Evolutionary conservation across 2,888 invertebrate genomes (phyloP), one percentile per base, ranked within the genome.

Genomic region (Ochlodes sylvanus): DNA sequence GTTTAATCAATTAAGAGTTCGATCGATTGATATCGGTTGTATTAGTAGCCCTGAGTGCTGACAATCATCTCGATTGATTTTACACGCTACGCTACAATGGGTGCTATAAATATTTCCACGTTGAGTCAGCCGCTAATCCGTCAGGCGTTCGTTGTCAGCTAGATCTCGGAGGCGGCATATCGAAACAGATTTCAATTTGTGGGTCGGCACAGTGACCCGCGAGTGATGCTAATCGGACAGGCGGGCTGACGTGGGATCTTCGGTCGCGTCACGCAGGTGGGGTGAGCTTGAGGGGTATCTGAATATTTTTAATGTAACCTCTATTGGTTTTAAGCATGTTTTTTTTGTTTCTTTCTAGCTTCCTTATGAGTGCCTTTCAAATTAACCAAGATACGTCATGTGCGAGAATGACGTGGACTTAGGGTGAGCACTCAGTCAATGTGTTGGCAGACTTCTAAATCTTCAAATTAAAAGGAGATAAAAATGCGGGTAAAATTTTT

Each of bases 151-250:
- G 77, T 77, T 80, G 85, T 87, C 87, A 86, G 87, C 87, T 88
- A 86, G 86, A 82, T 82, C 82, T 87, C 84, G 87, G 86, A 91
- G 87, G 79, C 70, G 85, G 88, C 87, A 89, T 88, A 89, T 89
- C 89, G 89, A 89, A 91, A 90, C 87, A 85, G 90, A 89, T 90
- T 90, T 91, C 87, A 88, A 89, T 91, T 89, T 88, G 83, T 83
- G 79, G 81, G 82, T 77, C 78, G 85, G 83, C 83, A 81, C 86
- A 83, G 86, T 90, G 88, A 88, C 88, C 88, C 84, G 84, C 81
- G 83, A 87, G 86, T 90, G 91, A 92, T 92, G 87, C 84, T 90
- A 91, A 89, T 91, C 92, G 88, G 92, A 92, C 92, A 93, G 92
- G 86, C 88, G 89, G 85, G 85, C 79, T 85, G 90, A 89, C 87